phyloP scores from a whole-genome alignment of 2,797 vertebrate genomes.

The Apogon talboti region DNA sequence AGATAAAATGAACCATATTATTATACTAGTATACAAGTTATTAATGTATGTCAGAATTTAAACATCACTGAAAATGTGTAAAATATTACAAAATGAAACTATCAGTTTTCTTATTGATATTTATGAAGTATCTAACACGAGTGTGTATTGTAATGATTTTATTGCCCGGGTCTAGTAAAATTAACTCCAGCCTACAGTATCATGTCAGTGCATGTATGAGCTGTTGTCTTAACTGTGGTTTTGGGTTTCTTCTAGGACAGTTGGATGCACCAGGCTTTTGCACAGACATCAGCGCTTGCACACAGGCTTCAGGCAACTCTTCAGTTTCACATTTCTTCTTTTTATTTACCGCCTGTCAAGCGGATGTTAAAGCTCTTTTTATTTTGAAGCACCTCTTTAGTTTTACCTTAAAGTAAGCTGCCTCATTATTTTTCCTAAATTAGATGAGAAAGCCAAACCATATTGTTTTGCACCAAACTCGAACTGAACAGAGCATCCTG shows the following conservation, averaged over 20 bases:
- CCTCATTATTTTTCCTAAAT: slow-evolving; percentile 23
- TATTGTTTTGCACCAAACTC: slow-evolving; percentile 71
- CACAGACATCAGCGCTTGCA: slow-evolving; percentile 73
- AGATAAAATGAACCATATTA: too few species aligned
- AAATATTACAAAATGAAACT: too few species aligned
- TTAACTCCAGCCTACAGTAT: too few species aligned
- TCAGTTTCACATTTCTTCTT: slow-evolving; percentile 54
- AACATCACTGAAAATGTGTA: too few species aligned
- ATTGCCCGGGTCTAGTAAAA: too few species aligned
- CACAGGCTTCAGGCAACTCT: slow-evolving; percentile 66
- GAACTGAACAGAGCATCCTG: neutral
- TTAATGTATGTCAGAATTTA: too few species aligned
- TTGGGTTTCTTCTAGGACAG: slow-evolving; percentile 53
- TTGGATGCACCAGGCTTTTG: slow-evolving; percentile 66
- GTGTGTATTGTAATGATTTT: too few species aligned
- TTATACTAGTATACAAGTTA: too few species aligned
- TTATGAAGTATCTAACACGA: too few species aligned
- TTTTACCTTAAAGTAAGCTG: slow-evolving; percentile 41
- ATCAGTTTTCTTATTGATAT: too few species aligned
- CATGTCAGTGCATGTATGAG: too few species aligned
- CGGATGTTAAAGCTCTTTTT: slow-evolving; percentile 44
- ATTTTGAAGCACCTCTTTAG: slow-evolving; percentile 15
- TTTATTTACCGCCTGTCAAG: slow-evolving; percentile 50
- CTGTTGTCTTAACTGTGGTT: slow-evolving; percentile 24
- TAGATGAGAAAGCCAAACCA: slow-evolving; percentile 17